Base-by-base conservation (phyloP, 2,797 vertebrate genomes). In the Loris lydekkerianus region DNA sequence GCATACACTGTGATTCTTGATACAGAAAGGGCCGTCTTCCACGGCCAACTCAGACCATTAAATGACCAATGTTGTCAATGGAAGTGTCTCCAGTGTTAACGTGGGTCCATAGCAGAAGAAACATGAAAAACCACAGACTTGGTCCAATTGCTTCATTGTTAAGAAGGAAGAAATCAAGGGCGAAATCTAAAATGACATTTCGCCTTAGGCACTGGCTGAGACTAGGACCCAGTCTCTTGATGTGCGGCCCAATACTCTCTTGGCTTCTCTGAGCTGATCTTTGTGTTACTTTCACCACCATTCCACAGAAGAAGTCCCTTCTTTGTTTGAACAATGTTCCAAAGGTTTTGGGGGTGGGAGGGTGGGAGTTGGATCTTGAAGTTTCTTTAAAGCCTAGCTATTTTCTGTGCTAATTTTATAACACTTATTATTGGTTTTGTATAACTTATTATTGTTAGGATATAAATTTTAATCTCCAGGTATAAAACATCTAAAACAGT, bases 181-280 rank as follows among this genome's bases (percentile, higher is more conserved):
- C 37, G 58, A 27, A 40, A n/a, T 17, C 17, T 73, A 29, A 87
- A 70, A 34, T 72, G 63, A 34, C 25, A 11, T 3, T 89, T 58
- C 37, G 75, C 49, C 15, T 31, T 4, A 25, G 53, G 20, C 72
- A 6, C n/a, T n/a, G 70, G 49, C n/a, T 61, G 3, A 76, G 43
- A 60, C 0, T 0, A 34, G 82, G 75, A 17, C 27, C 14, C 11
- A 10, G 37, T 23, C 37, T 46, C 29, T 20, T 15, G 56, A 20
- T 5, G 17, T 9, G 13, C 3, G 40, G 40, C 1, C 49, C 29
- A 43, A 0, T 0, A 46, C 14, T 49, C 25, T 27, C 63, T 72
- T 7, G 43, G 10, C 23, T 37, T 13, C 29, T 37, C 29, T 37
- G 34, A 63, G 34, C 65, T 29, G 27, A 78, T 27, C 65, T 89